Base-by-base conservation (phyloP, 2,888 invertebrate genomes). In the Phasia obesa region DNA sequence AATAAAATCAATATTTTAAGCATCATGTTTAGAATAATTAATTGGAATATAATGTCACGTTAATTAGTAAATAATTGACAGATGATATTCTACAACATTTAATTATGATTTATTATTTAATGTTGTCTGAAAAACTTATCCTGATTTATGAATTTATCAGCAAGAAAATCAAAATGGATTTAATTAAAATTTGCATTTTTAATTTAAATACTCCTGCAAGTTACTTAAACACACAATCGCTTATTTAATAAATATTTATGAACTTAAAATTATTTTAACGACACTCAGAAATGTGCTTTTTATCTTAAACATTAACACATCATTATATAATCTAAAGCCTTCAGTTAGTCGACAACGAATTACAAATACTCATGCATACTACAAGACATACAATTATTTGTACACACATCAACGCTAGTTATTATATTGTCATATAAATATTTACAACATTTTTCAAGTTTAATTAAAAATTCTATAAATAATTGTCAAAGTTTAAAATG, bases 1-100 rank as follows among this genome's bases (percentile, higher is more conserved):
- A 47, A 73, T 21, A 21, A 27, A 51, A 65, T 59, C 19, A 65
- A 35, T 57, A 49, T 49, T 49, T 75, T 65, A 15, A n/a, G 19
- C 19, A 51, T 42, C 75, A 69, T 57, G 60, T 53, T 51, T 60
- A n/a, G 53, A 60, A 49, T 76, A 69, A 64, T 49, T 77, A 70
- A 70, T 70, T 64, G 11, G 55, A 70, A 64, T 62, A 47, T 62
- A 62, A 70, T 70, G 35, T 55, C 55, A 70, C 35, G 47, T 47
- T 77, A 70, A 77, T 77, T 77, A 70, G 19, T 25, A 23, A 70
- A 70, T 62, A 70, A 70, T 77, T 53, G 53, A 77, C 69, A 44
- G 23, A 23, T 47, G 53, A 69, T 53, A 35, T 75, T 47, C 23
- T 55, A 44, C 31, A 62, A 62, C 17, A 47, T 77, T 73, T 73